A percentile compares a stretch with the other conserved stretches of the same genome.
Conservation (phyloP, 2,888 invertebrate genomes). For the Cephonodes hylas region DNA sequence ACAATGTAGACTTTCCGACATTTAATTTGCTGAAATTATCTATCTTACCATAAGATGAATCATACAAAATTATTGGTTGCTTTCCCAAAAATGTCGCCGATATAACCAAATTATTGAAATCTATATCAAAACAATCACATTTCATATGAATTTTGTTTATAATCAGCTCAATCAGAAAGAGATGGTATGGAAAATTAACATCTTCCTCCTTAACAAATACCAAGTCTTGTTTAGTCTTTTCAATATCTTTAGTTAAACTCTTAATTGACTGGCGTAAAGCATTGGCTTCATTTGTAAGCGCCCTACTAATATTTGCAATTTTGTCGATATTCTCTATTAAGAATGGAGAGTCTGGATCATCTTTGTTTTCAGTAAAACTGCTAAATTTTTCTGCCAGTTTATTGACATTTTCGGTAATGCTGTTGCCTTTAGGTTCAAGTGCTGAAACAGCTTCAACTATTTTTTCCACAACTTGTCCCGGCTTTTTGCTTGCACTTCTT, state of each 20-base stretch:
- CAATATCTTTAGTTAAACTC: conserved; percentile 58
- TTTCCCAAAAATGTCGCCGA: conserved; percentile 67
- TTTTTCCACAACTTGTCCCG: conserved; percentile 28
- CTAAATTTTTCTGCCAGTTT: conserved; percentile 48
- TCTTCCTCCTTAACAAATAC: conserved; percentile 41
- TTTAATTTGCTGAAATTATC: conserved; percentile 61
- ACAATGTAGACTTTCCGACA: conserved; percentile 69
- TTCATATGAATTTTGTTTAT: conserved; percentile 76
- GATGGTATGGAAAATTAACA: conserved; percentile 66
- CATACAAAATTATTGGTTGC: conserved; percentile 63
- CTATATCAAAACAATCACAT: conserved; percentile 72
- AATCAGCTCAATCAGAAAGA: conserved; percentile 70
- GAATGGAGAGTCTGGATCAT: conserved; percentile 34
- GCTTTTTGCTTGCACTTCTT: conserved; percentile 28
- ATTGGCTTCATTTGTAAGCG: conserved; percentile 67
- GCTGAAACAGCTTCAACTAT: conserved; percentile 27
- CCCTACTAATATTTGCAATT: conserved; percentile 66
- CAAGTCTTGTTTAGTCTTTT: conserved; percentile 55
- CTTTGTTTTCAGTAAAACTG: conserved; percentile 38
- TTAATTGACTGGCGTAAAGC: conserved; percentile 65
- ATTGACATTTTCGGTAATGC: conserved; percentile 47
- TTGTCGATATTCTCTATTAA: conserved; percentile 59
- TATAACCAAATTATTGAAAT: conserved; percentile 68
- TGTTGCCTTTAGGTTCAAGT: conserved; percentile 45
- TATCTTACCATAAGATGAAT: conserved; percentile 63